Conservation (phyloP, 2,888 invertebrate species). For the Plebejus argus region DNA sequence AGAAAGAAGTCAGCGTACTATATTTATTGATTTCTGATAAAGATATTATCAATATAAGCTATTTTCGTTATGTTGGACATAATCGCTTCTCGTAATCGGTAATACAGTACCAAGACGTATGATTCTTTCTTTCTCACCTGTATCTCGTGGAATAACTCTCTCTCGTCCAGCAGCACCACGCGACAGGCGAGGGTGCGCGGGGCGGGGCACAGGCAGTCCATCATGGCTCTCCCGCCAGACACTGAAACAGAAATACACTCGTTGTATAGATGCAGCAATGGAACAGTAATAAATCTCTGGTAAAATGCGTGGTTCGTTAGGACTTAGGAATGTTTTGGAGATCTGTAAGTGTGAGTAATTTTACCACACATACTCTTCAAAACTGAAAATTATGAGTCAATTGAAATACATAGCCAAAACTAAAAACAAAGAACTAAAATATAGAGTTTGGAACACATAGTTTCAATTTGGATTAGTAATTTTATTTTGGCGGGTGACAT, state of each 20-base stretch:
- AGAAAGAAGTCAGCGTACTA: too few relatives aligned
- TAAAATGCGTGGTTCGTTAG: background rate
- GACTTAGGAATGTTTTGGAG: background rate
- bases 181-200: slow-evolving; percentile 87
- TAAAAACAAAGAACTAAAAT: too few relatives aligned
- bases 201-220: slow-evolving; percentile 81
- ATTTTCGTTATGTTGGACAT: too few relatives aligned
- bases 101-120: too few relatives aligned
- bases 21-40: too few relatives aligned
- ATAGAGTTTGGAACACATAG: too few relatives aligned
- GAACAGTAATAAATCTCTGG: background rate
- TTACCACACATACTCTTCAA: too few relatives aligned
- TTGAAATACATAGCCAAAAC: too few relatives aligned
- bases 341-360: background rate
- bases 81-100: too few relatives aligned
- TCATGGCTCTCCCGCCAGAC: slow-evolving; percentile 58
- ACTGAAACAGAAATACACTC: slow-evolving; percentile 40
- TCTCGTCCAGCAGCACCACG: slow-evolving; percentile 93
- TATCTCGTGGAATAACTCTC: slow-evolving; percentile 93
- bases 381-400: too few relatives aligned
- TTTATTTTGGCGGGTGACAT: background rate
- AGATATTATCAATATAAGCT: too few relatives aligned
- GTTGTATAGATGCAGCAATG: background rate
- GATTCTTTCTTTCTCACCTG: slow-evolving; percentile 79
- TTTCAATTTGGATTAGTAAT: background rate